Evolutionary conservation across 2,113 vertebrate species (phyloP).

Genomic region (Abramis brama): DNA sequence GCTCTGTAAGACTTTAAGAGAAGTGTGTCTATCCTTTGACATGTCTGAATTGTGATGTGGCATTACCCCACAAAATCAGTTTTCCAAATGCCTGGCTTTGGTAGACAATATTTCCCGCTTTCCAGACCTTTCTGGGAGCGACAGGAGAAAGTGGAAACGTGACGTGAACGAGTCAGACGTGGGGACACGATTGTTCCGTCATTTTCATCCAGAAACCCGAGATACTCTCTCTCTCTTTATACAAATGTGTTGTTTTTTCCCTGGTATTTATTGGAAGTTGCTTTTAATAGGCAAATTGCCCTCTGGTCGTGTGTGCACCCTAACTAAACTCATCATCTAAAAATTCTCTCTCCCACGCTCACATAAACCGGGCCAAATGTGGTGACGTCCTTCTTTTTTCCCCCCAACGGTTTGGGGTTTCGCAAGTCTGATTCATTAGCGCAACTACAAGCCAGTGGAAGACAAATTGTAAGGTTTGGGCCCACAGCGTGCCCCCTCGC

Average conservation of each 20-base stretch:
- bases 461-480: conserved; percentile 57
- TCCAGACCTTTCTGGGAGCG: conserved; percentile 28
- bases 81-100: conserved; percentile 56
- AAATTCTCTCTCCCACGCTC: conserved; percentile 55
- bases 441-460: conserved; percentile 54
- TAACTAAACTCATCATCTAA: conserved; percentile 55
- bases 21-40: conserved; percentile 30
- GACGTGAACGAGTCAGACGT: conserved; percentile 27
- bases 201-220: conserved; percentile 56
- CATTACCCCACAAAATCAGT: conserved; percentile 51
- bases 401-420: conserved; percentile 30
- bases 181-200: conserved; percentile 56
- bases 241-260: conserved; percentile 58
- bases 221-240: conserved; percentile 31
- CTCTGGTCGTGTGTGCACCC: conserved; percentile 54
- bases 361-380: not conserved
- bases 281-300: conserved; percentile 50
- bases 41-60: conserved; percentile 44
- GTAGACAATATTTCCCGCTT: conserved; percentile 43
- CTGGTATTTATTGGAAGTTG: conserved; percentile 50
- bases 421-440: conserved; percentile 46
- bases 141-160: conserved; percentile 1
- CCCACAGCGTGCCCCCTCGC: conserved; percentile 30
- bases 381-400: conserved; percentile 35
- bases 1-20: conserved; percentile 28